A percentile compares a stretch with the other conserved stretches of the same genome.
phyloP scores from a whole-genome alignment of 2,113 vertebrate species.

The Leptobrachium ailaonicum region DNA sequence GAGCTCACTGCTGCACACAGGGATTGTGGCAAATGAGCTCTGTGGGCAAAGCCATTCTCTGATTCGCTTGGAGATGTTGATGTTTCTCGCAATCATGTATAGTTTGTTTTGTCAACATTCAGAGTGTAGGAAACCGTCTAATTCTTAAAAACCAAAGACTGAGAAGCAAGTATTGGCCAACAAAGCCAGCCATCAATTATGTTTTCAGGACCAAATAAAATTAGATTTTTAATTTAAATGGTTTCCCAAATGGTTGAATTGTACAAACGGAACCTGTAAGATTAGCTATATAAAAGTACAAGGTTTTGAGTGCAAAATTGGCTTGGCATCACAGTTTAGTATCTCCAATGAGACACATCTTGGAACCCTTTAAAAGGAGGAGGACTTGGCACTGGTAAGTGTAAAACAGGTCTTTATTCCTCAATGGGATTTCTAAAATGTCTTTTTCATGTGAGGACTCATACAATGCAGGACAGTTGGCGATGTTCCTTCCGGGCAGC shows the following conservation, averaged over 20 bases:
- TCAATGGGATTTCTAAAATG: conserved; percentile 8
- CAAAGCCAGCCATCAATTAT: not conserved
- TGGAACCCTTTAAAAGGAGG: conserved; percentile 23
- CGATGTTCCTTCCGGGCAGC: not conserved
- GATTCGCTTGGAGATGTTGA: too few species aligned
- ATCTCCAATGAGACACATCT: conserved; percentile 25
- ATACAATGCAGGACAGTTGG: not conserved
- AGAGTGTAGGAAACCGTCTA: not conserved
- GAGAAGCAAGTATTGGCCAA: not conserved
- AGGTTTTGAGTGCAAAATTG: conserved; percentile 24
- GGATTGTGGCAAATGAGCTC: too few species aligned
- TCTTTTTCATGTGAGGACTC: conserved; percentile 19
- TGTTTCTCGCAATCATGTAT: too few species aligned
- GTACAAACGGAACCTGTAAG: not conserved
- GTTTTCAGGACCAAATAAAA: not conserved
- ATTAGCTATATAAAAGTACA: conserved; percentile 12
- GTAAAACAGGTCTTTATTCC: conserved; percentile 21
- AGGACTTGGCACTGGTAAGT: conserved; percentile 8
- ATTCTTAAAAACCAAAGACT: not conserved
- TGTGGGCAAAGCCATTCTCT: too few species aligned
- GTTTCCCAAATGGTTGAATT: not conserved
- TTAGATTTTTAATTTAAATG: not conserved
- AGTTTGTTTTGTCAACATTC: too few species aligned
- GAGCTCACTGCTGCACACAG: too few species aligned
- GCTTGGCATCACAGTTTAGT: conserved; percentile 11